Evolutionary conservation across 2,888 invertebrate genomes (phyloP).

Genomic region (Hirtodrosophila alboralis): DNA sequence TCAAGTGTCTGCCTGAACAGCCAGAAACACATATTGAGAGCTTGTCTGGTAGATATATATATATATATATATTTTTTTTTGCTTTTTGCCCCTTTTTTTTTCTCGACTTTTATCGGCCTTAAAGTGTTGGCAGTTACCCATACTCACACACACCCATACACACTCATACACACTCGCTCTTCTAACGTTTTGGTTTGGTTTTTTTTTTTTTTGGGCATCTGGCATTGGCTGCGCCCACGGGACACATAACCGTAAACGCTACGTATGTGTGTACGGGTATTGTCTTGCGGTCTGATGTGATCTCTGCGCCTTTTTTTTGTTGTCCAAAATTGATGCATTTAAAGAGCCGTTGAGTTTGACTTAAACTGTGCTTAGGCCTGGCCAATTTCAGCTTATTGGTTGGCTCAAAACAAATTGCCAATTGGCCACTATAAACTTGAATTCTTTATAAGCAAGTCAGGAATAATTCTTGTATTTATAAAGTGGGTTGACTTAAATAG

Average conservation of each 20-base stretch:
- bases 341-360: conserved; percentile 54
- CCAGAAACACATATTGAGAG: conserved; percentile 32
- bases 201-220: conserved; percentile 41
- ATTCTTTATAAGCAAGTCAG: too few relatives aligned
- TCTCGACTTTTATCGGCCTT: conserved; percentile 73
- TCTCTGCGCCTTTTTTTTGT: conserved; percentile 29
- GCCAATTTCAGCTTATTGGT: conserved; percentile 47
- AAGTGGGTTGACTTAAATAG: too few relatives aligned
- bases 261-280: conserved; percentile 14
- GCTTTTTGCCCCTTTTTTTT: conserved; percentile 66
- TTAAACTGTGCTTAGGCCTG: conserved; percentile 55
- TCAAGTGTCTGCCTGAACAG: conserved; percentile 71
- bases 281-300: conserved; percentile 46
- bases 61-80: conserved; percentile 2
- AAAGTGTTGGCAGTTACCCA: conserved; percentile 68
- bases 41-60: conserved; percentile 16
- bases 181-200: conserved; percentile 22
- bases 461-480: too few relatives aligned
- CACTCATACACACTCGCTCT: conserved; percentile 14
- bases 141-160: conserved; percentile 31
- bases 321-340: conserved; percentile 63
- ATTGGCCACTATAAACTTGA: conserved; percentile 4
- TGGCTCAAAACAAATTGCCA: conserved; percentile 30
- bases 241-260: conserved; percentile 75
- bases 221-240: conserved; percentile 60